These are phyloP conservation scores for Bradynema listronoti DNA, from an alignment of 1,140 invertebrate species.

Conservation along the genomic window DNA sequence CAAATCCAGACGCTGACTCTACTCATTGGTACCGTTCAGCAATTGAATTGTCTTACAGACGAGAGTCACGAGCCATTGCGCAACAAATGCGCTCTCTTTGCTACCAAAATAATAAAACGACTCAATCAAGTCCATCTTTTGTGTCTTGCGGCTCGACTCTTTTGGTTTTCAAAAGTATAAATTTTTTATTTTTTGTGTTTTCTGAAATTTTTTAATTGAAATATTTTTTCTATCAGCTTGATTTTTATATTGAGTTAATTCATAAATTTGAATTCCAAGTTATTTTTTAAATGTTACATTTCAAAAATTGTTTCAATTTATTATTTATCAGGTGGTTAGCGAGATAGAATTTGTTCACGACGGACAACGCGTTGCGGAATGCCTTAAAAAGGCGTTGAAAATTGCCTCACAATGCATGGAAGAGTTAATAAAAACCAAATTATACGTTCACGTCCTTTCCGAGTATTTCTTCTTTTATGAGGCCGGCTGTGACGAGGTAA, in stretches of 20 bases:
- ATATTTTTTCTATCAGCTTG: conserved; percentile 25
- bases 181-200: conserved; percentile 68
- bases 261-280: too few species aligned
- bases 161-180: conserved; percentile 77
- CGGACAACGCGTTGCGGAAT: conserved; percentile 81
- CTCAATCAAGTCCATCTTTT: conserved; percentile 89
- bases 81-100: conserved; percentile 66
- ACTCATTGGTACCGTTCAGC: conserved; percentile 88
- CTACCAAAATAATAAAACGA: conserved; percentile 87
- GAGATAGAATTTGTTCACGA: conserved; percentile 67
- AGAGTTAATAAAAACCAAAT: conserved; percentile 84
- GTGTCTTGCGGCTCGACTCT: conserved; percentile 85
- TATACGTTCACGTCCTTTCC: conserved; percentile 87
- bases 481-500: conserved; percentile 76
- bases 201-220: conserved; percentile 16
- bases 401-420: conserved; percentile 92
- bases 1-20: conserved; percentile 89
- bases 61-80: conserved; percentile 93
- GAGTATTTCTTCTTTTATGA: conserved; percentile 89
- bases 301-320: too few species aligned
- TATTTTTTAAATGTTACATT: too few species aligned
- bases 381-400: conserved; percentile 85
- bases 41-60: conserved; percentile 76
- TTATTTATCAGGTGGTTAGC: conserved; percentile 33
- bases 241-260: too few species aligned